phyloP scores from a whole-genome alignment of 2,113 vertebrate species.

The Microtus montanus region DNA sequence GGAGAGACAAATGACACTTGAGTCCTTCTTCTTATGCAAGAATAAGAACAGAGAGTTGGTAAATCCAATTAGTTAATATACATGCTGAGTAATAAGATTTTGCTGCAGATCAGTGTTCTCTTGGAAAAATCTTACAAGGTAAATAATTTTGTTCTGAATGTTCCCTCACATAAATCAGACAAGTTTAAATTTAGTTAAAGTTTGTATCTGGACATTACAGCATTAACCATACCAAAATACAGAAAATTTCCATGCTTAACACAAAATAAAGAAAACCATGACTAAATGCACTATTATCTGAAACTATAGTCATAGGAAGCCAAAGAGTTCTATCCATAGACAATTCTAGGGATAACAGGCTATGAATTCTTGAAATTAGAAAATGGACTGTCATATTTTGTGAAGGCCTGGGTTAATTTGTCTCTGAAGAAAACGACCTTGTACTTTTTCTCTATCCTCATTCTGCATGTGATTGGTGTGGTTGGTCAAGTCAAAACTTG shows the following conservation, averaged over 20 bases:
- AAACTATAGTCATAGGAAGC: neutral
- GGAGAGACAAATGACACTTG: neutral
- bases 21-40: neutral
- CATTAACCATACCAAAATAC: neutral
- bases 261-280: neutral
- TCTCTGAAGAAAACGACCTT: neutral
- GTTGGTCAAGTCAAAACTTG: neutral
- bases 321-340: neutral
- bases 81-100: neutral
- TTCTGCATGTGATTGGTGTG: neutral
- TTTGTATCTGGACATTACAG: neutral
- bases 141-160: neutral
- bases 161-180: neutral
- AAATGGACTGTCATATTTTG: neutral
- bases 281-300: neutral
- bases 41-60: neutral
- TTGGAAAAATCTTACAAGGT: conserved; percentile 40
- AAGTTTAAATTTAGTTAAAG: neutral
- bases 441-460: conserved; percentile 17
- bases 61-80: neutral
- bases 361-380: neutral
- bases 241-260: neutral
- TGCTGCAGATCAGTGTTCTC: neutral
- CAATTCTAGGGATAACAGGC: neutral
- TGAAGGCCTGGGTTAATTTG: neutral